Conservation (phyloP, 2,113 vertebrate species). For the western clawed frog (Xenopus tropicalis) region DNA sequence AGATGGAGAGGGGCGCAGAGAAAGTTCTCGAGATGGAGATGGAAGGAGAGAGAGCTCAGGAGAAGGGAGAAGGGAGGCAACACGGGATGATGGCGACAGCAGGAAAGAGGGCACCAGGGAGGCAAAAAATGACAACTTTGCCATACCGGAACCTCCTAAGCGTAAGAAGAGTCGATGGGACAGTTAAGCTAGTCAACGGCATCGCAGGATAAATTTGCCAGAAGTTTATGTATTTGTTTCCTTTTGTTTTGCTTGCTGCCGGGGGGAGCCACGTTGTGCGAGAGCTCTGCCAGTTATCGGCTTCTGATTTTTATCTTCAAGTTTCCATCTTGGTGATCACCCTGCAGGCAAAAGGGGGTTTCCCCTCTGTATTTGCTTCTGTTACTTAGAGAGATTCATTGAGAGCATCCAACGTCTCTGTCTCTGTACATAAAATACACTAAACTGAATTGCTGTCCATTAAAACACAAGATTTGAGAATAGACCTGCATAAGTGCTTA, state of each 20-base stretch:
- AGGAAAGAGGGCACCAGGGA: conserved; percentile 52
- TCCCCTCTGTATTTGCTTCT: conserved; percentile 17
- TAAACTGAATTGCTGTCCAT: neutral
- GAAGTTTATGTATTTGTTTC: neutral
- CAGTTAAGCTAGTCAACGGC: conserved; percentile 70
- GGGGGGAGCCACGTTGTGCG: neutral
- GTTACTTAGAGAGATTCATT: neutral
- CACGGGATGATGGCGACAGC: conserved; percentile 48
- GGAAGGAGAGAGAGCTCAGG: conserved; percentile 20
- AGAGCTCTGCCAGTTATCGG: neutral
- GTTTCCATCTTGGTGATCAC: neutral
- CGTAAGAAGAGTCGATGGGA: conserved; percentile 97
- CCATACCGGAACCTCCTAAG: conserved; percentile 89
- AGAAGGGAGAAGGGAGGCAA: conserved; percentile 50
- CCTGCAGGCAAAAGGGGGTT: neutral
- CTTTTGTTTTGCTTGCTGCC: conserved; percentile 38
- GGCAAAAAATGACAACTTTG: conserved; percentile 80
- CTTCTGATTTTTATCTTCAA: neutral
- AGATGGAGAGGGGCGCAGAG: conserved; percentile 51
- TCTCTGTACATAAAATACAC: neutral
- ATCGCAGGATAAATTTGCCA: neutral
- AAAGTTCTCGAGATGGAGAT: conserved; percentile 49
- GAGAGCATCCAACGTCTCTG: neutral
- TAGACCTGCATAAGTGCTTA: neutral
- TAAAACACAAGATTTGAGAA: neutral